phyloP scores from a whole-genome alignment of 2,888 invertebrate genomes.

The Acanthoscelides obtectus region DNA sequence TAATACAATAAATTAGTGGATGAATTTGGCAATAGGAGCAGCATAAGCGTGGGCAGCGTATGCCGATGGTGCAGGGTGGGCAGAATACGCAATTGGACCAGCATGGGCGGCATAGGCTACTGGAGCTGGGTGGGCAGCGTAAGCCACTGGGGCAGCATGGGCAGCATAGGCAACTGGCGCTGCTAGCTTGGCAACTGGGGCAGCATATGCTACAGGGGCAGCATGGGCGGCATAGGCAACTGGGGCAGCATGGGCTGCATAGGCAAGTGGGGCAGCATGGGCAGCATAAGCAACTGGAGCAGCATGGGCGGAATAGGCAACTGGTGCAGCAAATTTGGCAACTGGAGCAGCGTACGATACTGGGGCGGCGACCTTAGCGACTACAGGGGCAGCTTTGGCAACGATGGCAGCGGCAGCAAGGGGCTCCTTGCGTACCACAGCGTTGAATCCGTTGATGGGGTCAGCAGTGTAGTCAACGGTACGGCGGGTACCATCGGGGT shows the following conservation, averaged over 20 bases:
- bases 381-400: conserved; percentile 33
- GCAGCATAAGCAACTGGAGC: conserved; percentile 22
- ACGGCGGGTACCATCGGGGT: conserved; percentile 60
- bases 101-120: conserved; percentile 23
- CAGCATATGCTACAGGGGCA: conserved; percentile 15
- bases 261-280: conserved; percentile 51
- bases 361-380: conserved; percentile 35
- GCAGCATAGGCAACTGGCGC: background rate
- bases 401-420: conserved; percentile 27
- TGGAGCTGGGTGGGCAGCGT: conserved; percentile 27
- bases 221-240: conserved; percentile 24
- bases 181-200: conserved; percentile 1
- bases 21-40: too few species aligned
- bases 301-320: conserved; percentile 18
- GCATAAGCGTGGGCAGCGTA: background rate
- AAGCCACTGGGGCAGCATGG: conserved; percentile 33
- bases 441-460: conserved; percentile 54
- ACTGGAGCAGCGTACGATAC: conserved; percentile 1
- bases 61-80: conserved; percentile 3
- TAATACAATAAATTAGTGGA: too few species aligned
- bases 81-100: conserved; percentile 20
- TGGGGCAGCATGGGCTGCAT: conserved; percentile 20
- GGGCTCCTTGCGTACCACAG: conserved; percentile 50
- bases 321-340: conserved; percentile 17
- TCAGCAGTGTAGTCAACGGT: conserved; percentile 59